A percentile compares a stretch with the other conserved stretches of the same genome.
Evolutionary conservation across 1,140 invertebrate genomes (phyloP).

Genomic region (Nomia melanderi): DNA sequence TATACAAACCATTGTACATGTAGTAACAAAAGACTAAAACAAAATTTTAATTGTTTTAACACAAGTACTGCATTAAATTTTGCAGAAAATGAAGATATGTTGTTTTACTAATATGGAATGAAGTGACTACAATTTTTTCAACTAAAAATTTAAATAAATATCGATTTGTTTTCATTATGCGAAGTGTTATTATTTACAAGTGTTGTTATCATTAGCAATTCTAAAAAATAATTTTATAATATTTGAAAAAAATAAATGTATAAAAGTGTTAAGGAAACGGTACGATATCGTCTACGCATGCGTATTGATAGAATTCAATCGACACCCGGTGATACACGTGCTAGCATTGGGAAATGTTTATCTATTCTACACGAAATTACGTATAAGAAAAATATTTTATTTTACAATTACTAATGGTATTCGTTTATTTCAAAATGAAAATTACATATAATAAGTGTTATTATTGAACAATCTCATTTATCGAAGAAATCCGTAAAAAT

Average conservation of each 20-base stretch:
- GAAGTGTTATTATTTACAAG: not conserved
- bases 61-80: not conserved
- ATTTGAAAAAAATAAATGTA: no score
- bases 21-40: conserved; percentile 83
- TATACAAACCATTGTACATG: conserved; percentile 88
- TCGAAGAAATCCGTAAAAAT: not conserved
- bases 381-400: no score
- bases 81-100: not conserved
- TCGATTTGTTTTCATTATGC: not conserved
- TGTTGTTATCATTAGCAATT: not conserved
- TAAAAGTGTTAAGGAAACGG: no score
- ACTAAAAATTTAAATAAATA: not conserved
- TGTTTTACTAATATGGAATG: not conserved
- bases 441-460: not conserved
- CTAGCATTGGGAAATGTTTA: not conserved
- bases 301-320: not conserved
- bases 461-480: not conserved
- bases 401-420: not conserved
- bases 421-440: not conserved
- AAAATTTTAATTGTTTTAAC: not conserved
- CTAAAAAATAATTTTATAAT: not conserved
- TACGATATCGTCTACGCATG: not conserved
- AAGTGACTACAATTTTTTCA: not conserved
- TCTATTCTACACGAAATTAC: no score
- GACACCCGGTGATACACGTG: not conserved